A percentile compares a stretch with the other conserved stretches of the same genome.
These are phyloP conservation scores for Orchestes rusci DNA, from an alignment of 2,888 invertebrate species.

Conservation along the genomic window DNA sequence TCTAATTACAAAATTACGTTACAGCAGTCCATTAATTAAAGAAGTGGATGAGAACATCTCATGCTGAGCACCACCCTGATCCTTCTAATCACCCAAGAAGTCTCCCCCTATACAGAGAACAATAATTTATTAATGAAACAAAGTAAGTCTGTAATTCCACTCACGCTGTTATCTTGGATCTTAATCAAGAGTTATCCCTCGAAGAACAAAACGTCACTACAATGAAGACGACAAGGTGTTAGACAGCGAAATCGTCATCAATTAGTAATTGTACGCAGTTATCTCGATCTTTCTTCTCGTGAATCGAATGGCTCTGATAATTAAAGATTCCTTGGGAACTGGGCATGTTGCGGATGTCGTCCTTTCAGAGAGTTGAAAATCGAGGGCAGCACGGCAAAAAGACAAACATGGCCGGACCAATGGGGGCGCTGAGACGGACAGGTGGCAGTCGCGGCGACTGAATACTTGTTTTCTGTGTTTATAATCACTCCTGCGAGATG, in stretches of 20 bases:
- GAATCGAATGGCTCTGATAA: too few species aligned
- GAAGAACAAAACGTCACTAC: too few species aligned
- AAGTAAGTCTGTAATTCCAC: too few species aligned
- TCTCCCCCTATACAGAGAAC: too few species aligned
- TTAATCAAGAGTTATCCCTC: too few species aligned
- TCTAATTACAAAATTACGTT: too few species aligned
- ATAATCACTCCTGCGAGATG: conserved; percentile 18
- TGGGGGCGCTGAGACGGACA: conserved; percentile 19
- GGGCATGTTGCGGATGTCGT: conserved; percentile 7
- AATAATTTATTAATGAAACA: too few species aligned
- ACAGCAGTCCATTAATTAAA: too few species aligned
- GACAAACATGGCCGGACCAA: conserved; percentile 18
- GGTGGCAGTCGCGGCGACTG: conserved; percentile 22
- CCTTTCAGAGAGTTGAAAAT: conserved; percentile 16
- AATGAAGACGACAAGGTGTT: conserved; percentile 12
- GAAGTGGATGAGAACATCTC: too few species aligned
- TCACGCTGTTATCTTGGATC: too few species aligned
- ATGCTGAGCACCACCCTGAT: too few species aligned
- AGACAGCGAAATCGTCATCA: conserved; percentile 14
- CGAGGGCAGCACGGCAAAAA: conserved; percentile 19
- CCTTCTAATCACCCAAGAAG: too few species aligned
- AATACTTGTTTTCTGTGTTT: conserved; percentile 22
- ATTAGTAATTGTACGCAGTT: conserved; percentile 11
- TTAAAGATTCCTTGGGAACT: conserved; percentile 20
- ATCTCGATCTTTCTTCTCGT: conserved; percentile 8